Conservation (phyloP, 2,888 invertebrate genomes). For the Tortricodes alternella region DNA sequence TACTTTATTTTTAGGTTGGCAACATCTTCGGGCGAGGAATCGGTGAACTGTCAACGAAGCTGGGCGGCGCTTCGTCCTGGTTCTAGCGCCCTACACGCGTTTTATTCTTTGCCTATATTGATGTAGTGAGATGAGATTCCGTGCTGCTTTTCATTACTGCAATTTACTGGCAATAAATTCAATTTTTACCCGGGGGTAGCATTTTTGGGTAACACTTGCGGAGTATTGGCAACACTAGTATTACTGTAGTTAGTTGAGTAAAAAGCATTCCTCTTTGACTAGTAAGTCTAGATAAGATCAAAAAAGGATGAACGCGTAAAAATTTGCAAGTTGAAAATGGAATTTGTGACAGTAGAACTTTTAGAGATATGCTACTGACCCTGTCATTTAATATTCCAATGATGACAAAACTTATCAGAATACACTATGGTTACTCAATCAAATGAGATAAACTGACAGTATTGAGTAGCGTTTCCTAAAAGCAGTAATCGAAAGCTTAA, state of each 20-base stretch:
- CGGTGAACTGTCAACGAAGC: slow-evolving; percentile 94
- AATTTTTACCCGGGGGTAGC: not conserved
- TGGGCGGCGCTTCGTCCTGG: slow-evolving; percentile 93
- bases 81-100: slow-evolving; percentile 82
- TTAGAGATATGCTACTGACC: not conserved
- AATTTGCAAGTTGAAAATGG: not conserved
- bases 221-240: slow-evolving; percentile 17
- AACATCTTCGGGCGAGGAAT: slow-evolving; percentile 95
- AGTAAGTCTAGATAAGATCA: too few relatives aligned
- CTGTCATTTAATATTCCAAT: not conserved
- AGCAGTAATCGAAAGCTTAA: slow-evolving; percentile 53
- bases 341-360: slow-evolving; percentile 3
- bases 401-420: not conserved
- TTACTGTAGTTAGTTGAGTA: too few relatives aligned
- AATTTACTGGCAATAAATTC: slow-evolving; percentile 25
- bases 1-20: slow-evolving; percentile 84
- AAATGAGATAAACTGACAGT: not conserved
- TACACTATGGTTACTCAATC: not conserved
- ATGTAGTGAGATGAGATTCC: slow-evolving; percentile 55
- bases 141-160: slow-evolving; percentile 52
- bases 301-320: not conserved
- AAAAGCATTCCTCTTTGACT: too few relatives aligned
- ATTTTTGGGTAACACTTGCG: slow-evolving; percentile 14
- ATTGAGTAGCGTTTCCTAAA: slow-evolving; percentile 21
- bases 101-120: slow-evolving; percentile 53